phyloP scores from a whole-genome alignment of 2,888 invertebrate genomes.

The Callimorpha dominula region DNA sequence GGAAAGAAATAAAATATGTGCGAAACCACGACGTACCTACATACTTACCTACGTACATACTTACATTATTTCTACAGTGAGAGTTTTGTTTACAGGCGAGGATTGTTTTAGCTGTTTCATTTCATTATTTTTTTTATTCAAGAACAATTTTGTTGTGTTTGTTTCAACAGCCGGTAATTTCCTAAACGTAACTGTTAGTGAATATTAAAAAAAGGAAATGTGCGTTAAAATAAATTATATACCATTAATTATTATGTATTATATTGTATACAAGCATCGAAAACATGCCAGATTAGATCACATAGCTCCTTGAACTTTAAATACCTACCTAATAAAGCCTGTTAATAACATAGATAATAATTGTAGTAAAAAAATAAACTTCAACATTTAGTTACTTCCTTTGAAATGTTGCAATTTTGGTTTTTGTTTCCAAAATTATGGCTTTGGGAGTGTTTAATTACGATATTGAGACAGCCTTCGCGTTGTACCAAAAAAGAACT shows the following conservation, averaged over 20 bases:
- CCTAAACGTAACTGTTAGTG: not conserved
- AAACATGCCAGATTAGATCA: conserved; percentile 35
- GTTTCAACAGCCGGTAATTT: too few species aligned
- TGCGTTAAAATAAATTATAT: not conserved
- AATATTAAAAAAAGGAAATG: not conserved
- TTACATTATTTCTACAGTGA: too few species aligned
- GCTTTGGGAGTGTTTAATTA: conserved; percentile 3
- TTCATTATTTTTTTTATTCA: too few species aligned
- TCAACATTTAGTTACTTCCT: conserved; percentile 33
- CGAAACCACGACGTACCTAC: too few species aligned
- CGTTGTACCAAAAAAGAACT: not conserved
- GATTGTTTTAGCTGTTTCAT: too few species aligned
- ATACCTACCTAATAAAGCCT: conserved; percentile 25
- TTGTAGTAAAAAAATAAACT: conserved; percentile 33
- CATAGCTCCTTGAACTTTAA: conserved; percentile 47
- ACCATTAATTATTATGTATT: conserved; percentile 1
- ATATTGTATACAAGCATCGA: not conserved
- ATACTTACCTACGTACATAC: too few species aligned
- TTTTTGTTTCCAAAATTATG: conserved; percentile 11
- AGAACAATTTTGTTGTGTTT: too few species aligned
- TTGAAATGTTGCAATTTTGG: conserved; percentile 12
- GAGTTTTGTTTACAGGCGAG: too few species aligned
- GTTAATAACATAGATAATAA: conserved; percentile 19
- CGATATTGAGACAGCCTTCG: not conserved
- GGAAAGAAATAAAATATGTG: too few species aligned